Conservation (phyloP, 1,140 invertebrate genomes). For the Zaprionus vittiger region DNA sequence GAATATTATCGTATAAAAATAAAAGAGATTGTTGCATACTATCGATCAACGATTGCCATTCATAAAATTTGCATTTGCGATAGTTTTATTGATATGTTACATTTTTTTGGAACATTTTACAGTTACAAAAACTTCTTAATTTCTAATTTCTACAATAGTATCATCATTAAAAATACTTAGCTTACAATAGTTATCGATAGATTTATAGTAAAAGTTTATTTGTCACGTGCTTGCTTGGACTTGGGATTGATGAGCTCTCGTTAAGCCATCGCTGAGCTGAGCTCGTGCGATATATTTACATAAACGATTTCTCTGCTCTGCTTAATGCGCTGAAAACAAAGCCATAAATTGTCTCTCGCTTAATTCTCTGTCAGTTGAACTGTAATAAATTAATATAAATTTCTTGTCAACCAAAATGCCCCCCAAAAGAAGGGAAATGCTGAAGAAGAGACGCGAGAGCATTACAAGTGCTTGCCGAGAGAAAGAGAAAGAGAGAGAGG, state of each 20-base stretch:
- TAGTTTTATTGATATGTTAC: neutral
- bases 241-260: constrained; percentile 18
- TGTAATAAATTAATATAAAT: constrained; percentile 84
- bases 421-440: constrained; percentile 9
- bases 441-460: constrained; percentile 18
- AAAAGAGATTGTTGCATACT: neutral
- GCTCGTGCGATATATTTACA: constrained; percentile 58
- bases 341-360: constrained; percentile 82
- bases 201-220: neutral
- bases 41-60: neutral
- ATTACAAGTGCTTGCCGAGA: constrained; percentile 24
- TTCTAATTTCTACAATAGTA: neutral
- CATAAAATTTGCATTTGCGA: neutral
- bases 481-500: neutral
- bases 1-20: too few relatives aligned
- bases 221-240: constrained; percentile 18
- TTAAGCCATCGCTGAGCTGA: constrained; percentile 10
- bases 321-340: constrained; percentile 79
- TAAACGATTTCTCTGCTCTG: constrained; percentile 57
- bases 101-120: neutral
- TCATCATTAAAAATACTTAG: neutral
- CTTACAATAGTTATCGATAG: neutral
- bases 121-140: neutral
- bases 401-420: constrained; percentile 70
- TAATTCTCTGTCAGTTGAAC: constrained; percentile 83